Conservation (phyloP, 2,888 invertebrate genomes). For the Eurytoma adleriae region DNA sequence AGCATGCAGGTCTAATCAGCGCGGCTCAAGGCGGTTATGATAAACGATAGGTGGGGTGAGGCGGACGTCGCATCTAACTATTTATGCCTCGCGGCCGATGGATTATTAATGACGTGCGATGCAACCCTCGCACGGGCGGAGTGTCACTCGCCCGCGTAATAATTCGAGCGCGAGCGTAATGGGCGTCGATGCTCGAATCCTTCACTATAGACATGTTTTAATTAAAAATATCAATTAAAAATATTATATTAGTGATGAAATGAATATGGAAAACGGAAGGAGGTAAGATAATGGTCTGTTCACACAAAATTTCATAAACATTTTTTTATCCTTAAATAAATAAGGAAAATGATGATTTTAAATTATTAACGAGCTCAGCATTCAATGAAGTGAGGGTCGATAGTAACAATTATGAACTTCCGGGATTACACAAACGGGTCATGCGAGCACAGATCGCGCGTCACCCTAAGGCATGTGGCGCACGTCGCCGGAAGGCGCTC, state of each 20-base stretch:
- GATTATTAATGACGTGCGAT: constrained; percentile 66
- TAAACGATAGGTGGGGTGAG: constrained; percentile 62
- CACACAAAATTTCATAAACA: too few relatives aligned
- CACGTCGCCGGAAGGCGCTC: constrained; percentile 4
- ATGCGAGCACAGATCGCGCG: not conserved
- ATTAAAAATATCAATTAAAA: too few relatives aligned
- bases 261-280: too few relatives aligned
- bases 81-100: constrained; percentile 62
- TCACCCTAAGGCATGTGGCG: constrained; percentile 4
- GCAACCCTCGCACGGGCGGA: constrained; percentile 20
- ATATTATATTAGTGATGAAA: too few relatives aligned
- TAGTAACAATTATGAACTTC: too few relatives aligned
- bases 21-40: constrained; percentile 63
- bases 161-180: constrained; percentile 32
- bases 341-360: too few relatives aligned
- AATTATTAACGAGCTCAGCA: too few relatives aligned
- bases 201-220: too few relatives aligned
- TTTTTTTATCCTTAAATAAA: too few relatives aligned
- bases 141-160: constrained; percentile 26
- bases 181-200: constrained; percentile 10
- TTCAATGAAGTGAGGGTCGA: too few relatives aligned
- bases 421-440: too few relatives aligned
- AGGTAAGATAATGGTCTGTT: too few relatives aligned
- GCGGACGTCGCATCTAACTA: constrained; percentile 45
- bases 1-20: constrained; percentile 64